A percentile compares a stretch with the other conserved stretches of the same genome.
Evolutionary conservation across 2,113 vertebrate genomes (phyloP).

Genomic region (Mixornis gularis): DNA sequence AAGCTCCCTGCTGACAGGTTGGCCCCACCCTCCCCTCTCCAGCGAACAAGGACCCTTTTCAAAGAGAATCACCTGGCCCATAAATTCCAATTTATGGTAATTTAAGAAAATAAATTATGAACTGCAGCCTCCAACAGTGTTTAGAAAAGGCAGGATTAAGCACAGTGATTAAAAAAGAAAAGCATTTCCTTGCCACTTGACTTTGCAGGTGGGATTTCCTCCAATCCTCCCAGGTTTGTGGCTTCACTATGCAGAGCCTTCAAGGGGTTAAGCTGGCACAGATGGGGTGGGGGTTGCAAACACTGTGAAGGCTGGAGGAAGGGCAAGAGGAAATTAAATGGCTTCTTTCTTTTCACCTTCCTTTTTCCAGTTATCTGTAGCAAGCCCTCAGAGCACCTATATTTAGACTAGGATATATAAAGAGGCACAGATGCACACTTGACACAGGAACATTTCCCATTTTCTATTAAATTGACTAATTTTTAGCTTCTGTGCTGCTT

Average conservation of each 20-base stretch:
- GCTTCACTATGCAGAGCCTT: background rate
- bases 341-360: constrained; percentile 52
- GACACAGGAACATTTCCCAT: constrained; percentile 31
- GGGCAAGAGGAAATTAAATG: constrained; percentile 53
- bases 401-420: constrained; percentile 50
- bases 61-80: constrained; percentile 67
- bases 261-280: constrained; percentile 47
- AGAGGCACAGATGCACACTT: constrained; percentile 50
- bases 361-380: constrained; percentile 31
- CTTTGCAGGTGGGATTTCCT: constrained; percentile 53
- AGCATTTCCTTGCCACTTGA: constrained; percentile 31
- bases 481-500: constrained; percentile 30
- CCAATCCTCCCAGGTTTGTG: constrained; percentile 19
- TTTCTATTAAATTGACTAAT: constrained; percentile 47
- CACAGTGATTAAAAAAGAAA: constrained; percentile 55
- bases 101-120: constrained; percentile 75
- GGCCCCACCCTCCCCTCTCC: constrained; percentile 55
- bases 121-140: constrained; percentile 18
- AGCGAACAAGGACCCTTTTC: constrained; percentile 69
- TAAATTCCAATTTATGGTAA: constrained; percentile 71
- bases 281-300: constrained; percentile 11
- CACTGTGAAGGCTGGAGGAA: background rate
- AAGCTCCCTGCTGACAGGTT: constrained; percentile 64
- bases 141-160: constrained; percentile 66
- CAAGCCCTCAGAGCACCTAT: constrained; percentile 35